Conservation (phyloP, 2,113 vertebrate species). For the Pholis gunnellus region DNA sequence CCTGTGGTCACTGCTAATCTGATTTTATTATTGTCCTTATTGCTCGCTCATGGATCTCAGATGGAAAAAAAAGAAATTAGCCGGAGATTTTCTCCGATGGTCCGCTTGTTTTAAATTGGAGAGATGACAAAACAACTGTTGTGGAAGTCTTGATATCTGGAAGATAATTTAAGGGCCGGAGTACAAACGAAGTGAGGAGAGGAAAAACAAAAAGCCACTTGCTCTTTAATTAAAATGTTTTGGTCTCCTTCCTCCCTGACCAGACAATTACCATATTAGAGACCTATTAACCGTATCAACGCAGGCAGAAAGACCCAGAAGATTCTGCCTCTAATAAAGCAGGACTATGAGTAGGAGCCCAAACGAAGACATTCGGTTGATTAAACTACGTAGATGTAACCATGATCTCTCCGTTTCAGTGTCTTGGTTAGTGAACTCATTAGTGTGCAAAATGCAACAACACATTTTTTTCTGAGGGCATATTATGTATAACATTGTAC, state of each 20-base stretch:
- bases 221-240: slow-evolving; percentile 75
- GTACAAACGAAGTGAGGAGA: slow-evolving; percentile 44
- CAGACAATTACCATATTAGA: slow-evolving; percentile 61
- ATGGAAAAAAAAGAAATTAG: slow-evolving; percentile 60
- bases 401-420: slow-evolving; percentile 25
- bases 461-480: slow-evolving; percentile 3
- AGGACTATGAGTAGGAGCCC: slow-evolving; percentile 15
- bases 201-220: slow-evolving; percentile 10
- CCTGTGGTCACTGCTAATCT: slow-evolving; percentile 56
- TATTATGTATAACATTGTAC: neutral
- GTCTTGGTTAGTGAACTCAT: slow-evolving; percentile 55
- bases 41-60: slow-evolving; percentile 76
- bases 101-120: slow-evolving; percentile 71
- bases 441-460: slow-evolving; percentile 17
- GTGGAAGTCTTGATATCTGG: slow-evolving; percentile 64
- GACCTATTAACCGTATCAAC: slow-evolving; percentile 67
- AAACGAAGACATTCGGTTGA: slow-evolving; percentile 60
- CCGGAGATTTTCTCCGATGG: slow-evolving; percentile 39
- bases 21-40: slow-evolving; percentile 67
- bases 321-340: slow-evolving; percentile 62
- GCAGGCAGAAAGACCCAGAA: slow-evolving; percentile 64
- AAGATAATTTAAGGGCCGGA: slow-evolving; percentile 68
- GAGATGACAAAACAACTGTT: slow-evolving; percentile 66
- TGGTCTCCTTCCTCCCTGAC: slow-evolving; percentile 70
- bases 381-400: slow-evolving; percentile 39